These are phyloP conservation scores for Vespertilio murinus DNA, from an alignment of 2,797 vertebrate genomes.

Conservation along the genomic window DNA sequence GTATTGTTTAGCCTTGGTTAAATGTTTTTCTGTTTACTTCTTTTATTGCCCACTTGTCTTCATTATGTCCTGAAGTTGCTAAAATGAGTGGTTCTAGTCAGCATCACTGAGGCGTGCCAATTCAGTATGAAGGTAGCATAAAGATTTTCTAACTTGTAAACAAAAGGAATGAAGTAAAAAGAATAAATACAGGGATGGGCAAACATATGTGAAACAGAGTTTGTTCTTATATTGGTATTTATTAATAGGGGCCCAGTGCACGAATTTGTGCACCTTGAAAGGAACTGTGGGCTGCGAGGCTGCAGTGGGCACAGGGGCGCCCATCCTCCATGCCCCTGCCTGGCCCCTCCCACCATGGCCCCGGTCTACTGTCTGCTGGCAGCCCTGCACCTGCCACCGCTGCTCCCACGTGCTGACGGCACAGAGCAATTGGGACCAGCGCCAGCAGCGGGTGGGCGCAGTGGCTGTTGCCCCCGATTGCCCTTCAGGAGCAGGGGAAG, in stretches of 20 bases:
- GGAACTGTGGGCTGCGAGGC: too few relatives aligned
- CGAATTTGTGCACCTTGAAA: too few relatives aligned
- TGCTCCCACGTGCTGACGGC: too few relatives aligned
- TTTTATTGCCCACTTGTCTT: background rate
- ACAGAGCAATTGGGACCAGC: too few relatives aligned
- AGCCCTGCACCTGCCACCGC: too few relatives aligned
- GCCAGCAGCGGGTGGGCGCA: too few relatives aligned
- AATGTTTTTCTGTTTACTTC: background rate
- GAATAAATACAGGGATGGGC: background rate
- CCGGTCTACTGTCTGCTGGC: too few relatives aligned
- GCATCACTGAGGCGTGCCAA: background rate
- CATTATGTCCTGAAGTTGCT: background rate
- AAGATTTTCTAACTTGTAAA: background rate
- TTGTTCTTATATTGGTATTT: background rate
- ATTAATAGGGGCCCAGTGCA: background rate
- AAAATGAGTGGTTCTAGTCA: background rate
- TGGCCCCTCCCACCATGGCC: too few relatives aligned
- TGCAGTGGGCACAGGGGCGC: too few relatives aligned
- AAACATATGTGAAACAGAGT: background rate
- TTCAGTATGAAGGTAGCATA: background rate
- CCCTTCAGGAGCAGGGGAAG: too few relatives aligned
- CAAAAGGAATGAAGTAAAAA: background rate
- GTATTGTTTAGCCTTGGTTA: background rate
- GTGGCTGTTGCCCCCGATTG: too few relatives aligned
- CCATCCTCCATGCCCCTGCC: too few relatives aligned